phyloP scores from a whole-genome alignment of 2,888 invertebrate species.

The Pocota personata region DNA sequence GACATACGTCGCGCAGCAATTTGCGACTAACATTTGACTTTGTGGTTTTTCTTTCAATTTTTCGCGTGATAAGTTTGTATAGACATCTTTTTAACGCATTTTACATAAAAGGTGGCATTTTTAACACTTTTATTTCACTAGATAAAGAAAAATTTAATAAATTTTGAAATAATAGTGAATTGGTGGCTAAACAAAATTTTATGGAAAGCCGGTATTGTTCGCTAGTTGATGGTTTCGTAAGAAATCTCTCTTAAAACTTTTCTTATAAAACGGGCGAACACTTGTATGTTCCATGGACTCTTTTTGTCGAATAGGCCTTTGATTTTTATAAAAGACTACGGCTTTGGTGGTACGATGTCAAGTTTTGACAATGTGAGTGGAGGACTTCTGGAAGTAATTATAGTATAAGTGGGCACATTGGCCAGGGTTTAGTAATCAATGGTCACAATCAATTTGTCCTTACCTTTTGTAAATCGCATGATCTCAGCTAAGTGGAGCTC shows the following conservation, averaged over 20 bases:
- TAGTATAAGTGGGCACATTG: no score
- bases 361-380: no score
- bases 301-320: no score
- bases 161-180: background rate
- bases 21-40: constrained; percentile 16
- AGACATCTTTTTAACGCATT: background rate
- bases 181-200: background rate
- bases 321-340: no score
- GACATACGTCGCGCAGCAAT: constrained; percentile 11
- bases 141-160: background rate
- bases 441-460: no score
- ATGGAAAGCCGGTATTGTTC: background rate
- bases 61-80: background rate
- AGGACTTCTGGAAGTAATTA: no score
- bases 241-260: background rate
- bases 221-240: background rate
- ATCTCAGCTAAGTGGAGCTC: no score
- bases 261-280: no score
- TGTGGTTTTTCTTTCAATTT: constrained; percentile 21
- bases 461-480: no score
- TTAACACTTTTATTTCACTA: background rate
- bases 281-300: no score
- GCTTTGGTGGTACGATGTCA: no score
- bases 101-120: background rate
- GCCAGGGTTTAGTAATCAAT: no score